phyloP scores from a whole-genome alignment of 2,888 invertebrate genomes.

The Nysson spinosus region DNA sequence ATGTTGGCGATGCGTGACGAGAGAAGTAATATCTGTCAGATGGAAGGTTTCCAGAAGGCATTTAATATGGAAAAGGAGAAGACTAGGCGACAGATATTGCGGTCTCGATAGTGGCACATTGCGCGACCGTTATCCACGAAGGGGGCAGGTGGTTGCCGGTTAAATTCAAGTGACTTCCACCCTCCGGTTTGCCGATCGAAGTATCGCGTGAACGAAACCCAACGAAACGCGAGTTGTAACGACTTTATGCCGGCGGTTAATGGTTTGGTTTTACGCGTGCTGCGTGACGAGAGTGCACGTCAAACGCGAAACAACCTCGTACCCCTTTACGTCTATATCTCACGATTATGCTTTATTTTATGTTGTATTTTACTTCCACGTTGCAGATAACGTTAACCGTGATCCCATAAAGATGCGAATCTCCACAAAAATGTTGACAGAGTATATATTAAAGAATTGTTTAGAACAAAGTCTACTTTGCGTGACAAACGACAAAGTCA shows the following conservation, averaged over 20 bases:
- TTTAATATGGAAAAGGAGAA: not conserved
- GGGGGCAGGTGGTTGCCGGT: not conserved
- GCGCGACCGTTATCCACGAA: not conserved
- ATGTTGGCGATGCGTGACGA: too few relatives aligned
- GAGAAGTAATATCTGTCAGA: too few relatives aligned
- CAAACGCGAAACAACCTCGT: not conserved
- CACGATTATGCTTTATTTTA: too few relatives aligned
- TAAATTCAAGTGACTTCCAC: not conserved
- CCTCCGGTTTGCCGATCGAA: constrained; percentile 8
- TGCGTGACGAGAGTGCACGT: constrained; percentile 13
- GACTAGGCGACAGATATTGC: constrained; percentile 1
- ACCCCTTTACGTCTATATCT: not conserved
- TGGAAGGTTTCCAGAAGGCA: too few relatives aligned
- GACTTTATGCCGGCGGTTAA: constrained; percentile 29
- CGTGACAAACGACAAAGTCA: too few relatives aligned
- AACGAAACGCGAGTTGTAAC: constrained; percentile 26
- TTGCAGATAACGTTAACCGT: too few relatives aligned
- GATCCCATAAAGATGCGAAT: too few relatives aligned
- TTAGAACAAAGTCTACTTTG: too few relatives aligned
- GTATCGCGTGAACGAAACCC: not conserved
- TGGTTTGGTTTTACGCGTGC: constrained; percentile 31
- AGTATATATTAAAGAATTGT: too few relatives aligned
- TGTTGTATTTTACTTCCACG: too few relatives aligned
- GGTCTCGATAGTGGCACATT: not conserved
- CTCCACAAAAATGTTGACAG: too few relatives aligned